These are phyloP conservation scores for Saguinus midas DNA, from an alignment of 2,113 vertebrate species.

Conservation along the genomic window DNA sequence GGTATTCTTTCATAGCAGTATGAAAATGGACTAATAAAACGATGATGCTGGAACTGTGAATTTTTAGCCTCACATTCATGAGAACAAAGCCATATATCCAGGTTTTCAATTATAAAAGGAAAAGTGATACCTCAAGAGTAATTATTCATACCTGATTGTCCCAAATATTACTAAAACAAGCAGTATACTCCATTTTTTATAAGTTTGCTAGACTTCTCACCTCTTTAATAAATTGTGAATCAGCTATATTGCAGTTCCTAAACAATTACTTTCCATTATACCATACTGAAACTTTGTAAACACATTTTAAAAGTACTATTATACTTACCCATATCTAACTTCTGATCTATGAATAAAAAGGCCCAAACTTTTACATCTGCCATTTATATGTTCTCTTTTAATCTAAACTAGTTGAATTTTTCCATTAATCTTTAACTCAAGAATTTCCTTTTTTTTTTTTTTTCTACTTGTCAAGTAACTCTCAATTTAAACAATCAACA, in stretches of 20 bases:
- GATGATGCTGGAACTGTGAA: not conserved
- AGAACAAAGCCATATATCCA: not conserved
- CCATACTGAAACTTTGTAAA: constrained; percentile 2
- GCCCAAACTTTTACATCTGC: constrained; percentile 9
- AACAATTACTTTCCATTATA: constrained; percentile 29
- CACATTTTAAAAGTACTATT: constrained; percentile 36
- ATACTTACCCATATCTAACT: constrained; percentile 29
- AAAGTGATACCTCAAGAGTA: not conserved
- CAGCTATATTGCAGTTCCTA: constrained; percentile 4
- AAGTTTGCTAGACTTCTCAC: constrained; percentile 22
- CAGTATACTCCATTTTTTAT: not conserved
- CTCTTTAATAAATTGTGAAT: constrained; percentile 46
- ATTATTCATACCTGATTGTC: not conserved
- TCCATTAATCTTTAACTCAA: constrained; percentile 56
- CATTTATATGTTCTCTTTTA: constrained; percentile 43
- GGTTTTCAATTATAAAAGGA: constrained; percentile 14
- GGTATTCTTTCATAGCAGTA: too few species aligned
- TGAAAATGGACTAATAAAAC: too few species aligned
- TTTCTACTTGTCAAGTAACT: not conserved
- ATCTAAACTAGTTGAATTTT: constrained; percentile 1
- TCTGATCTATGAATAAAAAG: constrained; percentile 23
- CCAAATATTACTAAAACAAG: not conserved
- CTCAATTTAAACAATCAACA: constrained; percentile 40
- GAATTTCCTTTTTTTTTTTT: not conserved
- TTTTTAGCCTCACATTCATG: not conserved